Conservation (phyloP, 2,113 vertebrate species). For the Macaca nemestrina region DNA sequence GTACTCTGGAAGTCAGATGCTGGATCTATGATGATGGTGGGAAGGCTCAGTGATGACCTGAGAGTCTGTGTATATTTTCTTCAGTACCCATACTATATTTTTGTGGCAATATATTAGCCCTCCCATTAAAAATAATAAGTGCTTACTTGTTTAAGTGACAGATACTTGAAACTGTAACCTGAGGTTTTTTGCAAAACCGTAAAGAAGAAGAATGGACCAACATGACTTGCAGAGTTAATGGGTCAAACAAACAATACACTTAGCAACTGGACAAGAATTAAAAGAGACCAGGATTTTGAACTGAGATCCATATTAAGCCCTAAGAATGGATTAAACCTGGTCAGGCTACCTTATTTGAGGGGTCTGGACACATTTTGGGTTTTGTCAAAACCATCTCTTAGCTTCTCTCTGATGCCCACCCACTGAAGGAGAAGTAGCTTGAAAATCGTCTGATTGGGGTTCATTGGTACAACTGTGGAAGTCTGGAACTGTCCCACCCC, state of each 20-base stretch:
- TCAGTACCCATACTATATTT: background rate
- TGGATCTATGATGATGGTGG: background rate
- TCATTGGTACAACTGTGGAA: background rate
- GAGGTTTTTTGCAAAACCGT: background rate
- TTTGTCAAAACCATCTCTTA: background rate
- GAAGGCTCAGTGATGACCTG: background rate
- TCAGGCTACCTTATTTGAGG: background rate
- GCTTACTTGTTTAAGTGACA: background rate
- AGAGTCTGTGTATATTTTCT: background rate
- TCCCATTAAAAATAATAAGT: background rate
- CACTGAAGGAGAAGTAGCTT: background rate
- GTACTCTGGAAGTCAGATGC: background rate
- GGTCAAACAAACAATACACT: background rate
- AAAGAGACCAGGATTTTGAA: background rate
- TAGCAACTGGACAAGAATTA: background rate
- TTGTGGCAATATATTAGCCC: background rate
- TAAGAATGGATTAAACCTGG: background rate
- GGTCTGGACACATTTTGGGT: background rate
- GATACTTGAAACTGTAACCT: background rate
- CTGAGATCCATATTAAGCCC: background rate
- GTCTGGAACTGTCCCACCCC: background rate
- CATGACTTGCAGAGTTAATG: background rate
- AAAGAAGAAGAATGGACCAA: background rate
- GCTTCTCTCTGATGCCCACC: background rate
- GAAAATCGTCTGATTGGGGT: background rate